Percentiles rank a stretch among this genome's conserved stretches.
phyloP scores from a whole-genome alignment of 2,113 vertebrate genomes.

The Halcyon senegalensis region DNA sequence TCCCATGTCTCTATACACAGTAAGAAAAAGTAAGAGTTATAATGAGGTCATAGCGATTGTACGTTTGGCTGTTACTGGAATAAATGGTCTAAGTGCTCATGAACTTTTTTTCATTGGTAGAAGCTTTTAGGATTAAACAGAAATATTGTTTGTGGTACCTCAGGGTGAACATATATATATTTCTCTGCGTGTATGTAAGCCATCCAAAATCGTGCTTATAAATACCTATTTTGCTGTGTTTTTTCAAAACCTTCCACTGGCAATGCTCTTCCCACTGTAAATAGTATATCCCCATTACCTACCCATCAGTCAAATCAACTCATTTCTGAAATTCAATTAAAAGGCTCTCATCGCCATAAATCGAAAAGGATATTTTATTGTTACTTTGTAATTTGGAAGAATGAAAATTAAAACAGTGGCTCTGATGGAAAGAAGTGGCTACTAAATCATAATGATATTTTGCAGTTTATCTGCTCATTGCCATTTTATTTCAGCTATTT shows the following conservation, averaged over 20 bases:
- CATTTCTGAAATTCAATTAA: conserved; percentile 37
- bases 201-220: conserved; percentile 15
- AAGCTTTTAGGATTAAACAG: conserved; percentile 45
- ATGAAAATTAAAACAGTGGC: conserved; percentile 67
- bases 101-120: conserved; percentile 21
- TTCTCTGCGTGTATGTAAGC: neutral
- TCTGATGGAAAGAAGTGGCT: conserved; percentile 60
- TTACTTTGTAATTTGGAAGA: conserved; percentile 67
- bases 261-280: conserved; percentile 8
- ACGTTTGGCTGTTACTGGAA: conserved; percentile 5
- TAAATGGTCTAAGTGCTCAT: conserved; percentile 1
- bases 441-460: conserved; percentile 68
- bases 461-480: conserved; percentile 62
- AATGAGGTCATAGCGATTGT: conserved; percentile 13
- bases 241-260: conserved; percentile 5
- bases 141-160: conserved; percentile 36
- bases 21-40: conserved; percentile 29
- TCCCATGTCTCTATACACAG: neutral
- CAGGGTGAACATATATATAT: neutral
- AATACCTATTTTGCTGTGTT: conserved; percentile 4
- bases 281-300: conserved; percentile 1
- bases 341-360: neutral
- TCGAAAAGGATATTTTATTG: conserved; percentile 26
- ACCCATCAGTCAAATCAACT: conserved; percentile 37
- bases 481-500: conserved; percentile 63